Percentiles rank a stretch among this genome's conserved stretches.
Conservation (phyloP, 2,797 vertebrate species). For the Micropoecilia bifurca region DNA sequence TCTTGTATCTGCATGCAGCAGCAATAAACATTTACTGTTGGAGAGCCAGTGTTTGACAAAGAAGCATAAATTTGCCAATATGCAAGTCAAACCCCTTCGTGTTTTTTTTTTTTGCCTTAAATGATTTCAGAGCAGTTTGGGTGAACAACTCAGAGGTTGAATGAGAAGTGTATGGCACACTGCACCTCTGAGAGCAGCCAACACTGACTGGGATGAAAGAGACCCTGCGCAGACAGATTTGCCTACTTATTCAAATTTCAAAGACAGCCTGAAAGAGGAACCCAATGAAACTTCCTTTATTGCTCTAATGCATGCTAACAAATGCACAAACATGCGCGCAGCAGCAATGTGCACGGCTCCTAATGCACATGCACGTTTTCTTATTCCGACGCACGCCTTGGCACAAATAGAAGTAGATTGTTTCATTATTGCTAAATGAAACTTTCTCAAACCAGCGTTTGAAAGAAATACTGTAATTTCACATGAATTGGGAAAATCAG, state of each 20-base stretch:
- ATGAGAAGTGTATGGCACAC: constrained; percentile 67
- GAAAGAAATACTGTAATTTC: constrained; percentile 56
- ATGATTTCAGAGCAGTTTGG: constrained; percentile 75
- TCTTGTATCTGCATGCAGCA: constrained; percentile 52
- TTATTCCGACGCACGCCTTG: constrained; percentile 22
- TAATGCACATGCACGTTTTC: constrained; percentile 29
- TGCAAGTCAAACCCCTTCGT: constrained; percentile 65
- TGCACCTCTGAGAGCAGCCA: constrained; percentile 72
- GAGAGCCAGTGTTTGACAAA: constrained; percentile 73
- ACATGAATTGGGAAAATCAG: constrained; percentile 65
- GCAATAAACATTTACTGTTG: constrained; percentile 62
- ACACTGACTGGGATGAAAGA: constrained; percentile 72
- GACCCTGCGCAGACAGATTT: constrained; percentile 68
- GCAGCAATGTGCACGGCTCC: constrained; percentile 25
- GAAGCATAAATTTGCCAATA: constrained; percentile 74
- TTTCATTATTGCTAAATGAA: constrained; percentile 67
- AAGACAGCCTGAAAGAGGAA: constrained; percentile 64
- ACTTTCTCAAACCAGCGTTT: constrained; percentile 55
- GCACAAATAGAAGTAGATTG: constrained; percentile 47
- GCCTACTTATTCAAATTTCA: constrained; percentile 78
- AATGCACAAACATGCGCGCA: constrained; percentile 58
- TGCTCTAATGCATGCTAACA: constrained; percentile 66
- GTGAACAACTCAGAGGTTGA: constrained; percentile 73
- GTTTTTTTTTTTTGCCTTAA: constrained; percentile 71
- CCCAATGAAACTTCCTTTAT: constrained; percentile 70